Evolutionary conservation across 2,888 invertebrate species (phyloP).

Genomic region (Entomobrya proxima): DNA sequence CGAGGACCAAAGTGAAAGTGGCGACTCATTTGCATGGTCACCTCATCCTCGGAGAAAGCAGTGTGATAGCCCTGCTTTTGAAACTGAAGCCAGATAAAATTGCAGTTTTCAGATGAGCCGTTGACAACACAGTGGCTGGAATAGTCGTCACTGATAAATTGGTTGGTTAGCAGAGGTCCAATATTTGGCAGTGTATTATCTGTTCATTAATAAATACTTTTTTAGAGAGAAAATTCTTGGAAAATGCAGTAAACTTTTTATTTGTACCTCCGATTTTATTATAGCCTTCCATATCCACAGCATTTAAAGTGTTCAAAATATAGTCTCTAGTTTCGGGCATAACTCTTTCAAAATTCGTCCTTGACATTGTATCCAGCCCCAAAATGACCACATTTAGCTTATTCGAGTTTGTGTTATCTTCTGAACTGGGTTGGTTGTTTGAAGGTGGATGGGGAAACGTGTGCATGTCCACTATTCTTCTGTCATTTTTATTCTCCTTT

Average conservation of each 20-base stretch:
- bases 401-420: not conserved
- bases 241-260: not conserved
- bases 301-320: slow-evolving; percentile 81
- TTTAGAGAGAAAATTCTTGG: not conserved
- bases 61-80: slow-evolving; percentile 86
- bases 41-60: slow-evolving; percentile 88
- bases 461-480: not conserved
- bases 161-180: slow-evolving; percentile 87
- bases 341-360: slow-evolving; percentile 86
- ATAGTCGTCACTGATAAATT: slow-evolving; percentile 75
- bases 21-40: slow-evolving; percentile 78
- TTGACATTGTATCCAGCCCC: slow-evolving; percentile 90
- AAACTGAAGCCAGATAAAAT: slow-evolving; percentile 90
- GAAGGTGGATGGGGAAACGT: not conserved
- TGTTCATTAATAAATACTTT: not conserved
- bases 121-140: slow-evolving; percentile 82
- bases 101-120: slow-evolving; percentile 86
- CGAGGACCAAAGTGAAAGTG: not conserved
- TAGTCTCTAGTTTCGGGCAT: slow-evolving; percentile 79
- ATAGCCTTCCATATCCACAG: slow-evolving; percentile 89
- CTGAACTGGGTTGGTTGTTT: not conserved
- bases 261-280: slow-evolving; percentile 90
- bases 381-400: slow-evolving; percentile 76
- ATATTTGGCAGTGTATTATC: slow-evolving; percentile 96
- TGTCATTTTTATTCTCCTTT: not conserved